Evolutionary conservation across 2,797 vertebrate species (phyloP), one percentile per base, ranked within the genome.

Genomic region (Rhadinocentrus ornatus): DNA sequence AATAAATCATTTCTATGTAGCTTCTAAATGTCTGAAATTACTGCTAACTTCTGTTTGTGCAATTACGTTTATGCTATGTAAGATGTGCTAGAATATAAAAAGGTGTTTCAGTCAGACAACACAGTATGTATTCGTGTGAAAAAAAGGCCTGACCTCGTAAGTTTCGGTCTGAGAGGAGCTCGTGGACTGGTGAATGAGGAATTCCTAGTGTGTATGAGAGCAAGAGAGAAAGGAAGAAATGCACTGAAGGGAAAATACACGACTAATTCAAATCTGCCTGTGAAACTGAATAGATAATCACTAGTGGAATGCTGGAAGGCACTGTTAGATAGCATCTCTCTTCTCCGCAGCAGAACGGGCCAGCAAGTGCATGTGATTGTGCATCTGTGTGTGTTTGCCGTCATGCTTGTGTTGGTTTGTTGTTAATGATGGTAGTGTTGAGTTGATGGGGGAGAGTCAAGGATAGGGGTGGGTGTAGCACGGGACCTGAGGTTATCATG

Each of bases 271-370:
- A 91, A 92, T 88, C 89, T 91, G 91, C 90, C 87, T 88, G 87
- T 89, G 90, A 90, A 92, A 93, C 90, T 91, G 88, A 92, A 93
- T 90, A 90, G 88, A 92, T 92, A 90, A 92, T 92, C 90, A 91
- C 92, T 89, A 92, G 92, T 92, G 91, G 90, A 92, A 93, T 90
- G 90, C 90, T 93, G 92, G 92, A 93, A 94, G 91, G 92, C 93
- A 94, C 93, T 93, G 90, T 91, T 94, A 91, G 88, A 94, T 93
- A 89, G 85, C 91, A 92, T 92, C 89, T 90, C 89, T 91, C 89
- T 82, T 87, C 88, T 91, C 91, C 84, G 91, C 91, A 91, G 89
- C 91, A 90, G 87, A 92, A 91, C 87, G 90, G 91, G 90, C 87
- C 89, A 87, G 89, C 89, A 85, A 88, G 81, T 89, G 74, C 58